A percentile compares a stretch with the other conserved stretches of the same genome.
These are phyloP conservation scores for Prionace glauca DNA, from an alignment of 2,797 vertebrate species.

Conservation along the genomic window DNA sequence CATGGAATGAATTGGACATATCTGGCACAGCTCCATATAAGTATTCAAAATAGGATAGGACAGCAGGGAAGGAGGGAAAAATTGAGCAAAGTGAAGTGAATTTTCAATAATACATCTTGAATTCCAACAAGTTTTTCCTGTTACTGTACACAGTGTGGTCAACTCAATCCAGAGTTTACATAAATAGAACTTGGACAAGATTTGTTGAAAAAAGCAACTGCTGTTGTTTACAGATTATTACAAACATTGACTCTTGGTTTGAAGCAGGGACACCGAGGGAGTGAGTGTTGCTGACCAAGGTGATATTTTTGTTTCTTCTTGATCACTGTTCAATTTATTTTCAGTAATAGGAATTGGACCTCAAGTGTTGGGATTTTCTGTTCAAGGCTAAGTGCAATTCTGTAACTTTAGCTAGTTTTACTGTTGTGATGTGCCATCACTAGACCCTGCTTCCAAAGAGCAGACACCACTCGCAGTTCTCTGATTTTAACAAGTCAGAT, in stretches of 20 bases:
- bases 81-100: background rate
- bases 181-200: background rate
- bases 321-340: background rate
- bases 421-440: background rate
- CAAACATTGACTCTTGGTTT: background rate
- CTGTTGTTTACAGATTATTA: background rate
- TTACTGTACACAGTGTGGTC: background rate
- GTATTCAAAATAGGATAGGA: background rate
- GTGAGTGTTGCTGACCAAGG: background rate
- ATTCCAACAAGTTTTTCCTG: background rate
- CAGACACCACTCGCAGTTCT: background rate
- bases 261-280: background rate
- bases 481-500: background rate
- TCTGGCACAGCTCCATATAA: background rate
- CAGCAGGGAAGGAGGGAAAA: too few relatives aligned
- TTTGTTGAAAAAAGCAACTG: background rate
- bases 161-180: background rate
- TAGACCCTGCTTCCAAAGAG: background rate
- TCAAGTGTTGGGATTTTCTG: background rate
- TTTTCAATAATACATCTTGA: background rate
- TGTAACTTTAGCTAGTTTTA: background rate
- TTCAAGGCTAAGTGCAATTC: background rate
- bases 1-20: background rate
- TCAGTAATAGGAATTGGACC: background rate
- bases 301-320: background rate